phyloP scores from a whole-genome alignment of 1,140 invertebrate genomes.

The Drosophila asahinai region DNA sequence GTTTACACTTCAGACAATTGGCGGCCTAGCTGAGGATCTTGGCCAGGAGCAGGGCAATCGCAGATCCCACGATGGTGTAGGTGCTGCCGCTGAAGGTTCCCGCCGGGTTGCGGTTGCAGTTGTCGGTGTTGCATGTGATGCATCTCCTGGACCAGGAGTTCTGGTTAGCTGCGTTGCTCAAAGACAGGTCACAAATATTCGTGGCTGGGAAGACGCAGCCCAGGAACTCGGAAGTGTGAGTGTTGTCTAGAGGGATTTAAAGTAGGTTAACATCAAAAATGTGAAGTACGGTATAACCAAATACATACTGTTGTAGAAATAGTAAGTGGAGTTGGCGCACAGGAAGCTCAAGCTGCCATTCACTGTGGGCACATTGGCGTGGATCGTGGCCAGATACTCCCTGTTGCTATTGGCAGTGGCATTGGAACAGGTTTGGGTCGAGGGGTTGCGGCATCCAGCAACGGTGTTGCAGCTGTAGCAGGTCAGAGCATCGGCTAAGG shows the following conservation, averaged over 20 bases:
- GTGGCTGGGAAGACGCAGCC: constrained; percentile 48
- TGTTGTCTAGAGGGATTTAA: constrained; percentile 7
- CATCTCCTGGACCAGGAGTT: constrained; percentile 7
- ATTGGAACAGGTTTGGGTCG: constrained; percentile 38
- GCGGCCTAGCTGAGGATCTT: constrained; percentile 28
- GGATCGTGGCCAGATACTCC: not conserved
- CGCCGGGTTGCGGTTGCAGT: constrained; percentile 62
- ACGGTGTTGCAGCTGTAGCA: constrained; percentile 50
- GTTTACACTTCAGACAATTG: not conserved
- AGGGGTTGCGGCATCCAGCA: constrained; percentile 27
- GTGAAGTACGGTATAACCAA: no score
- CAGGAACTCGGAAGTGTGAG: constrained; percentile 4
- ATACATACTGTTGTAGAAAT: constrained; percentile 17
- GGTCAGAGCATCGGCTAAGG: constrained; percentile 43
- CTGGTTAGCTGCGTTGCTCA: constrained; percentile 5
- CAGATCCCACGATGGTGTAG: constrained; percentile 50
- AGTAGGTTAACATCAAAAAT: not conserved
- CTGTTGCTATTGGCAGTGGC: constrained; percentile 48
- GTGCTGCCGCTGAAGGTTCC: constrained; percentile 56
- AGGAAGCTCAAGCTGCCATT: constrained; percentile 18
- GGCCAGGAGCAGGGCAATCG: constrained; percentile 43
- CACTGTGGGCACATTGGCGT: constrained; percentile 30
- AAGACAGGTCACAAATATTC: constrained; percentile 17
- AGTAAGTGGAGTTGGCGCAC: constrained; percentile 49
- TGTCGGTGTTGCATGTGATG: constrained; percentile 11